A percentile compares a stretch with the other conserved stretches of the same genome.
These are phyloP conservation scores for Ochropleura plecta DNA, from an alignment of 2,888 invertebrate species.

Conservation along the genomic window DNA sequence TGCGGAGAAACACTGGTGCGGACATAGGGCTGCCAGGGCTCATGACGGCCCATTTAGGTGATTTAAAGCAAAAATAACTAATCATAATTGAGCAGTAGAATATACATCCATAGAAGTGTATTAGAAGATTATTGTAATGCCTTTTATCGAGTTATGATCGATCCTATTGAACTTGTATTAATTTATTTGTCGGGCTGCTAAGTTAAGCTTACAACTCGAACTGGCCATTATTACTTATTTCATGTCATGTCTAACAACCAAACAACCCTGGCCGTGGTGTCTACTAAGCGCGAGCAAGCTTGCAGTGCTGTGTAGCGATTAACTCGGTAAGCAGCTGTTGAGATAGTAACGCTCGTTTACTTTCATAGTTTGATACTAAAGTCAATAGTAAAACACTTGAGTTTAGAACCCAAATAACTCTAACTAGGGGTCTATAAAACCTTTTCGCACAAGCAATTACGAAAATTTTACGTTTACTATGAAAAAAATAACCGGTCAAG, in stretches of 20 bases:
- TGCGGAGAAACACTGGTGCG: not conserved
- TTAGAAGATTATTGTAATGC: not conserved
- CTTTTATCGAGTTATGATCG: not conserved
- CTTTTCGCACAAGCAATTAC: not conserved
- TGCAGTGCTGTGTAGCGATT: constrained; percentile 20
- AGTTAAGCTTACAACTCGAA: not conserved
- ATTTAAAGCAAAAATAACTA: not conserved
- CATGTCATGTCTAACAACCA: constrained; percentile 20
- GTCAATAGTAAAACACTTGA: constrained; percentile 1
- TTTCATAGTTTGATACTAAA: constrained; percentile 5
- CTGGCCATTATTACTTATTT: not conserved
- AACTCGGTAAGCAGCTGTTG: constrained; percentile 20
- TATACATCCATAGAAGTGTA: not conserved
- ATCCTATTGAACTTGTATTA: not conserved
- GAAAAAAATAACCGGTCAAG: too few species aligned
- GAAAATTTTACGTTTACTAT: not conserved
- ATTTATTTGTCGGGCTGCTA: not conserved
- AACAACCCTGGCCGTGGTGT: constrained; percentile 33
- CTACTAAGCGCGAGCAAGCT: constrained; percentile 31
- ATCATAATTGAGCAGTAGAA: not conserved
- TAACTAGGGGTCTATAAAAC: not conserved
- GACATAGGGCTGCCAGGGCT: constrained; percentile 13
- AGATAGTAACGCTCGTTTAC: constrained; percentile 14
- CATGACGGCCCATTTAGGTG: not conserved
- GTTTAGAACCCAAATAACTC: not conserved